Evolutionary conservation across 2,888 invertebrate species (phyloP).

Genomic region (Glyphotaelius pellucidus): DNA sequence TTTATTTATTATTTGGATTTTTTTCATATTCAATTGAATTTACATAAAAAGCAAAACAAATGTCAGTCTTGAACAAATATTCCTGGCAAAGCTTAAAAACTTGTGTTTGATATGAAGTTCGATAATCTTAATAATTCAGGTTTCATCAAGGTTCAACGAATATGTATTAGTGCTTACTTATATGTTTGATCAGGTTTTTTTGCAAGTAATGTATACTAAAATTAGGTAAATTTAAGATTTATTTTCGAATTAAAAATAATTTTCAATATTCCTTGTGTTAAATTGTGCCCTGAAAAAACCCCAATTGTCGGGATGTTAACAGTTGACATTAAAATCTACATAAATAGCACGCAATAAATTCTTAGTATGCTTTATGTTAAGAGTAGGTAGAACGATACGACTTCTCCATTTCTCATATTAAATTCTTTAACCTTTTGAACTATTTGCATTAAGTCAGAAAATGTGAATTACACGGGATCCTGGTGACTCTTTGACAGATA

Average conservation of each 20-base stretch:
- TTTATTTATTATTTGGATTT: too few species aligned
- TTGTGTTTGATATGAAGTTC: too few species aligned
- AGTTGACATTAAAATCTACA: background rate
- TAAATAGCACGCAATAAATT: background rate
- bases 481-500: slow-evolving; percentile 33
- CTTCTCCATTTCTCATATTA: slow-evolving; percentile 24
- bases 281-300: background rate
- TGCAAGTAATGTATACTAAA: too few species aligned
- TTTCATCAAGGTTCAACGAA: too few species aligned
- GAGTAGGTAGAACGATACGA: background rate
- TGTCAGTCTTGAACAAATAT: too few species aligned
- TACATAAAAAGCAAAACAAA: too few species aligned
- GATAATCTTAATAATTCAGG: too few species aligned
- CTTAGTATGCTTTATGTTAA: background rate
- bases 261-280: background rate
- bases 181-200: background rate
- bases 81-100: too few species aligned
- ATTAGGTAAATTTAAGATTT: background rate
- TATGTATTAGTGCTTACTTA: too few species aligned
- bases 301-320: background rate
- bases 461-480: slow-evolving; percentile 19
- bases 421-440: slow-evolving; percentile 42
- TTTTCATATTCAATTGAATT: too few species aligned
- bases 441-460: slow-evolving; percentile 42
- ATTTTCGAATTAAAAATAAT: background rate